Evolutionary conservation across 1,140 invertebrate genomes (phyloP), one percentile per base, ranked within the genome.

Genomic region (Thaumetopoea pityocampa): DNA sequence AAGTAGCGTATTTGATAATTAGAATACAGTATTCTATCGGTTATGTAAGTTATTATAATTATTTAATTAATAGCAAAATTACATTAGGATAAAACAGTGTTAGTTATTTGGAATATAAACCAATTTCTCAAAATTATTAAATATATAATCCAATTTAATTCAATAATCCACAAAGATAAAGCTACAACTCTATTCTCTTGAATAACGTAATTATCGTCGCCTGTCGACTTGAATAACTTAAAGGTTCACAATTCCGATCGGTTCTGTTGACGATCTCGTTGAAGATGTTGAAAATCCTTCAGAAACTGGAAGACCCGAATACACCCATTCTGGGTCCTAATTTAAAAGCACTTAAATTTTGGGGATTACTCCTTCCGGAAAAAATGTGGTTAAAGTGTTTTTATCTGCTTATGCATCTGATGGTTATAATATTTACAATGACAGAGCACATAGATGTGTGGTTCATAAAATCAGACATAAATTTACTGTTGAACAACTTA

Each of bases 371-470:
- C n/a, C 33, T 82, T 19, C 78, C 78, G 6, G 46, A 70, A 15
- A 62, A 61, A 24, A 14, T 15, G 9, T 43, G 35, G 3, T 57
- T 33, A 28, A 61, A 49, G 55, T 59, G 42, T 29, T 45, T 78
- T 12, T 82, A 79, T 47, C 14, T 78, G n/a, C 40, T 59, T 8
- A 51, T 76, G 37, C 74, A 79, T 44, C n/a, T 68, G 6, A 43
- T 58, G 4, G 66, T 82, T 5, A 57, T 59, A 2, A 14, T 74
- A 11, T 82, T 80, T 23, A 70, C 66, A 2, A 61, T 55, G 0
- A 70, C 73, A 0, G 74, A 79, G 46, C 71, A 58, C 23, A 56
- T 65, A 0, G 78, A 82, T 8, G 64, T 82, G 2, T 79, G 69
- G 69, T 79, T 71, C 24, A 50, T 79, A 3, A 79, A 68, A 47